Base-by-base conservation (phyloP, 2,797 vertebrate genomes). In the Spinus olivaceus region DNA sequence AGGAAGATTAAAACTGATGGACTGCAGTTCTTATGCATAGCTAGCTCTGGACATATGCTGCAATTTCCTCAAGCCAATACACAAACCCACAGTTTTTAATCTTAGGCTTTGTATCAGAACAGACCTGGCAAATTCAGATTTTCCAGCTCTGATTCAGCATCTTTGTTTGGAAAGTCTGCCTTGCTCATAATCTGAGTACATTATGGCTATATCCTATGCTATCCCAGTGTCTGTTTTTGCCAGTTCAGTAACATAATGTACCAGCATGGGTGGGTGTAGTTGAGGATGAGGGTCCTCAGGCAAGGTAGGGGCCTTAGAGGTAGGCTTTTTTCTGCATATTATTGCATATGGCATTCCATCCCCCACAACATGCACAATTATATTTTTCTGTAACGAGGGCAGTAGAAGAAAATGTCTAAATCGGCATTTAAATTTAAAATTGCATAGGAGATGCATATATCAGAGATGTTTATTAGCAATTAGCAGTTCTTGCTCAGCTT, bases 221-320 rank as follows among this genome's bases (percentile, higher is more conserved):
- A 16, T 60, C 9, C 37, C 47, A 27, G 16, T 27, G 47, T n/a
- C 53, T 63, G 2, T 11, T 87, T 85, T 71, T 84, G 41, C 67
- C 41, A 21, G 27, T 27, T 65, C 27, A 37, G 37, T 60, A 30
- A 37, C 11, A 16, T 8, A 20, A 39, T 5, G 9, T 69, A 72
- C 10, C 2, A 0, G 14, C 35, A 57, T 12, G 0, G 0, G 12
- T 41, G 8, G 23, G 8, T 46, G 30, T 23, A 20, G 14, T 7
- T 24, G 47, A 69, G 33, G 42, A n/a, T 63, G 16, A 71, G 4
- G 27, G 20, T 37, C n/a, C 44, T 57, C 30, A 65, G 51, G 24
- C 30, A 42, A 37, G 12, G 25, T 19, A 50, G 32, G 51, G 33
- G 33, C 20, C 14, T 14, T 12, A 14, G 23, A 81, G 16, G 21